These are phyloP conservation scores for Oreonectes daqikongensis DNA, from an alignment of 2,797 vertebrate species.

Conservation along the genomic window DNA sequence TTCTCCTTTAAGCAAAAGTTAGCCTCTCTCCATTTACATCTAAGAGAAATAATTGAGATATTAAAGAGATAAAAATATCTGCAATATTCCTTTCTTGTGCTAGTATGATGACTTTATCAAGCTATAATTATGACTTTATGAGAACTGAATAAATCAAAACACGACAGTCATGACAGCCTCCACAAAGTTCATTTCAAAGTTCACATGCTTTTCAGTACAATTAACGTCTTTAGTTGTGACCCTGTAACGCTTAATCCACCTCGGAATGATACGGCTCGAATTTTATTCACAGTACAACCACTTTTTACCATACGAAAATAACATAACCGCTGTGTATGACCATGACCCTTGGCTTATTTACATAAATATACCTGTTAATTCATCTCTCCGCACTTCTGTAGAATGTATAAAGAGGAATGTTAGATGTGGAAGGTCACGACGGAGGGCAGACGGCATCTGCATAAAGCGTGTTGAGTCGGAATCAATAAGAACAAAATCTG, in stretches of 20 bases:
- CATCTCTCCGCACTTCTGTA: slow-evolving; percentile 13
- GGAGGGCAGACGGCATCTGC: slow-evolving; percentile 58
- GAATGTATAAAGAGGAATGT: slow-evolving; percentile 54
- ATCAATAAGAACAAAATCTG: slow-evolving; percentile 70
- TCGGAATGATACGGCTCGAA: not conserved
- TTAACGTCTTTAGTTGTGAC: not conserved
- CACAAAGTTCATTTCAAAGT: not conserved
- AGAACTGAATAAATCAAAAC: too few species aligned
- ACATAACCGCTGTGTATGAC: not conserved
- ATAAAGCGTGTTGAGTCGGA: slow-evolving; percentile 61
- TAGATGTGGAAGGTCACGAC: slow-evolving; percentile 66
- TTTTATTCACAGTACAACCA: not conserved
- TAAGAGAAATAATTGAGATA: too few species aligned
- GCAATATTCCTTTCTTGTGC: too few species aligned
- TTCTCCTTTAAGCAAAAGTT: too few species aligned
- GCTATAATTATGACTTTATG: too few species aligned
- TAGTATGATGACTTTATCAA: too few species aligned
- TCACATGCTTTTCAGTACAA: not conserved
- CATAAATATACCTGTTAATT: not conserved
- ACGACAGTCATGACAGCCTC: not conserved
- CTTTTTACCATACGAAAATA: not conserved
- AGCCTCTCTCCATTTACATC: too few species aligned
- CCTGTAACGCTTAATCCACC: not conserved
- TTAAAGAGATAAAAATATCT: too few species aligned
- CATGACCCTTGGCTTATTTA: slow-evolving; percentile 17